Conservation (phyloP, 1,140 invertebrate genomes). For the Drosophila navojoa region DNA sequence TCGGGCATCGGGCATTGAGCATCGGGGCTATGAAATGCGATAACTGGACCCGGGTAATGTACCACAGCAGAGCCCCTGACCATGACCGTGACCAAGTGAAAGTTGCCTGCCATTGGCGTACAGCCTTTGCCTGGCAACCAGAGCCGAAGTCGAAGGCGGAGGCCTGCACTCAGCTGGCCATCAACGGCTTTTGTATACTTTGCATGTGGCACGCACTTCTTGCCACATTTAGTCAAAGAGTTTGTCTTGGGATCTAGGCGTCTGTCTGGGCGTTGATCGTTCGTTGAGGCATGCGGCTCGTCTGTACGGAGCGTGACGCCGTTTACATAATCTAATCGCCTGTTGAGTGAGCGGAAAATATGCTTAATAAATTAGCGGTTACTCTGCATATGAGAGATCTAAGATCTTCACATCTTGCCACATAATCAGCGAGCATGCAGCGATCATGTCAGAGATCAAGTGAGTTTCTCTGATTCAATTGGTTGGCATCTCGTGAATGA, state of each 20-base stretch:
- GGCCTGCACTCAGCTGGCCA: conserved; percentile 44
- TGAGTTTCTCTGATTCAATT: conserved; percentile 2
- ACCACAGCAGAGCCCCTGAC: conserved; percentile 33
- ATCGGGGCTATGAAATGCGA: conserved; percentile 50
- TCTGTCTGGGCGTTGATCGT: conserved; percentile 36
- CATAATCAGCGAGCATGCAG: neutral
- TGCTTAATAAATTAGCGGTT: conserved; percentile 58
- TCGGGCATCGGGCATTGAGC: conserved; percentile 18
- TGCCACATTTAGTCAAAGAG: conserved; percentile 1
- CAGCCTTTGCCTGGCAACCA: conserved; percentile 1
- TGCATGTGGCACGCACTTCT: conserved; percentile 74
- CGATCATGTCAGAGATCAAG: conserved; percentile 23
- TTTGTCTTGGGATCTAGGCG: conserved; percentile 11
- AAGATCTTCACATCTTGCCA: neutral
- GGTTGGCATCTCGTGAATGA: too few species aligned
- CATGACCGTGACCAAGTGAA: conserved; percentile 78
- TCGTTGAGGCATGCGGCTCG: conserved; percentile 25
- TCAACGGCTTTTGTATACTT: conserved; percentile 38
- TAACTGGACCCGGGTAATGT: conserved; percentile 30
- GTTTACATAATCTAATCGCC: conserved; percentile 62
- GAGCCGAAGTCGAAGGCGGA: neutral
- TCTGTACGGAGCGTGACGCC: conserved; percentile 47
- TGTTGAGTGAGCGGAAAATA: conserved; percentile 66
- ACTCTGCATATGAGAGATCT: neutral
- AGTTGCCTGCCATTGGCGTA: conserved; percentile 47